Conservation (phyloP, 1,140 invertebrate genomes). For the Dendroctonus valens region DNA sequence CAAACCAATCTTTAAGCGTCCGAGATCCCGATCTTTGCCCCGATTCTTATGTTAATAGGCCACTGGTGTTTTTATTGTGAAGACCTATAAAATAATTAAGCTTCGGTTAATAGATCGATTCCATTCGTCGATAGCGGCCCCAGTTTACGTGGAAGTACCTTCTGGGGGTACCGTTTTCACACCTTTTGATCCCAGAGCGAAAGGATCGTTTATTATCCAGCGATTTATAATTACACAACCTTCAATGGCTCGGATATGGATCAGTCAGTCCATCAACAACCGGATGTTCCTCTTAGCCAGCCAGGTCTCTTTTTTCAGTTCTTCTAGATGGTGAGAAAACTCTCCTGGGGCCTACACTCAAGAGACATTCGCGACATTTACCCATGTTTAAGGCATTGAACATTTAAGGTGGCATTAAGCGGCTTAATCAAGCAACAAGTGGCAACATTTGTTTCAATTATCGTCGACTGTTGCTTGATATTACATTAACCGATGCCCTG, state of each 20-base stretch:
- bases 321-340: too few species aligned
- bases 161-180: slow-evolving; percentile 27
- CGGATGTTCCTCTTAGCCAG: not conserved
- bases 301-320: too few species aligned
- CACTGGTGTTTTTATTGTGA: slow-evolving; percentile 34
- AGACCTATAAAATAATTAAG: slow-evolving; percentile 36
- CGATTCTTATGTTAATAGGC: slow-evolving; percentile 36
- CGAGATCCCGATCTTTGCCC: slow-evolving; percentile 30
- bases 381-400: too few species aligned
- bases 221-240: slow-evolving; percentile 17
- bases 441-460: too few species aligned
- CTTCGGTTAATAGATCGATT: slow-evolving; percentile 32
- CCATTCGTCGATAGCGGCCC: slow-evolving; percentile 12
- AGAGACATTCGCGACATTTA: too few species aligned
- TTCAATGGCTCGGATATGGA: not conserved
- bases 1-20: slow-evolving; percentile 29
- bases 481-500: too few species aligned
- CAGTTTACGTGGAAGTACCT: slow-evolving; percentile 22
- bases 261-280: not conserved
- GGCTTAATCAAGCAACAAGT: too few species aligned
- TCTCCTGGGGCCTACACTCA: too few species aligned
- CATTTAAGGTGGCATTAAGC: too few species aligned
- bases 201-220: slow-evolving; percentile 12
- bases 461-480: too few species aligned
- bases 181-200: slow-evolving; percentile 22